phyloP scores from a whole-genome alignment of 2,888 invertebrate genomes.

The Nebria salina region DNA sequence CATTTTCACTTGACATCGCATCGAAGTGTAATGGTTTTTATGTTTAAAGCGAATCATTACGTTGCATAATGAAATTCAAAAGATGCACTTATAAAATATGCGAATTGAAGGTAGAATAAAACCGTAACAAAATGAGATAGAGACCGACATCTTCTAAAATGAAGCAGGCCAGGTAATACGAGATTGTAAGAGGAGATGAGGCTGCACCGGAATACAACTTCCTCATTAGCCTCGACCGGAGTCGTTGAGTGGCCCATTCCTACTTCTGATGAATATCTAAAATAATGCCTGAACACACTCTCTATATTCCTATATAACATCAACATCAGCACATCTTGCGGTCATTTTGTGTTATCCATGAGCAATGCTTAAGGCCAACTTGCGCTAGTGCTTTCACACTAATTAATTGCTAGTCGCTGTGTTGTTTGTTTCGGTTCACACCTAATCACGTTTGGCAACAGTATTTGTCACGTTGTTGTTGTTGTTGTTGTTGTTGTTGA shows the following conservation, averaged over 20 bases:
- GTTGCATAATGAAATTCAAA: no score
- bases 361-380: background rate
- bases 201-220: slow-evolving; percentile 53
- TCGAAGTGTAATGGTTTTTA: background rate
- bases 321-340: background rate
- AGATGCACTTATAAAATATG: no score
- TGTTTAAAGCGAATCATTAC: no score
- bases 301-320: background rate
- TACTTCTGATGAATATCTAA: slow-evolving; percentile 41
- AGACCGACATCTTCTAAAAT: background rate
- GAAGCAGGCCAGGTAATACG: background rate
- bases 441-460: slow-evolving; percentile 18
- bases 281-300: slow-evolving; percentile 28
- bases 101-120: no score
- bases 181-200: slow-evolving; percentile 28
- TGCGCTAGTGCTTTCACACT: background rate
- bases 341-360: background rate
- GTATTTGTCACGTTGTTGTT: background rate
- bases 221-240: slow-evolving; percentile 53
- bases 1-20: background rate
- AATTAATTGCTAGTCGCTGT: slow-evolving; percentile 23
- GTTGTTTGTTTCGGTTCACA: background rate
- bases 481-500: background rate
- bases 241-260: slow-evolving; percentile 19
- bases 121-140: no score